These are phyloP conservation scores for Hofmannophila pseudospretella DNA, from an alignment of 2,888 invertebrate species.

Conservation along the genomic window DNA sequence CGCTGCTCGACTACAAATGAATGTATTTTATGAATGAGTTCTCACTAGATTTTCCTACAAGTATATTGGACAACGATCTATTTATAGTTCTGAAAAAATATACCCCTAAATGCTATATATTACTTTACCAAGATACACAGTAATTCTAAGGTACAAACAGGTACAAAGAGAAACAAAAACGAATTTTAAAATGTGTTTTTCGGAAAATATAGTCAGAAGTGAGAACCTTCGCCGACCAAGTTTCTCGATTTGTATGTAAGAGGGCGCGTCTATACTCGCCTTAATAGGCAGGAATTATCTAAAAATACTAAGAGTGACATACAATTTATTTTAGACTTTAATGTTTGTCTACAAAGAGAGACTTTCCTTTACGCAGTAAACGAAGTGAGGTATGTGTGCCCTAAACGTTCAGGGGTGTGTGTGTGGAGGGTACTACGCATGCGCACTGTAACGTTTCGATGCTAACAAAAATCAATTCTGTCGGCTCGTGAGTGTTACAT, in stretches of 20 bases:
- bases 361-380: conserved; percentile 15
- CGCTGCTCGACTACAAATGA: conserved; percentile 62
- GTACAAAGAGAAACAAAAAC: conserved; percentile 28
- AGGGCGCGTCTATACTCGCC: conserved; percentile 64
- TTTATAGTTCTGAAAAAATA: conserved; percentile 46
- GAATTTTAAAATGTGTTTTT: conserved; percentile 48
- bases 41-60: conserved; percentile 46
- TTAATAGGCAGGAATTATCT: conserved; percentile 66
- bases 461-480: conserved; percentile 72
- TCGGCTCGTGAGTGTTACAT: conserved; percentile 69
- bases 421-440: conserved; percentile 55
- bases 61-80: conserved; percentile 48
- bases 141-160: conserved; percentile 24
- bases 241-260: conserved; percentile 69
- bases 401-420: conserved; percentile 35
- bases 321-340: conserved; percentile 15
- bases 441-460: conserved; percentile 43
- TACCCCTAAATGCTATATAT: neutral
- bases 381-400: conserved; percentile 32
- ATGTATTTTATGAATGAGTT: conserved; percentile 67
- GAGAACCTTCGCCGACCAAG: conserved; percentile 62
- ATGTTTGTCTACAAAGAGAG: conserved; percentile 13
- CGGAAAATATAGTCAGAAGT: conserved; percentile 54
- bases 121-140: conserved; percentile 30
- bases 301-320: conserved; percentile 54